These are phyloP conservation scores for Mus spicilegus DNA, from an alignment of 2,113 vertebrate species.

Conservation along the genomic window DNA sequence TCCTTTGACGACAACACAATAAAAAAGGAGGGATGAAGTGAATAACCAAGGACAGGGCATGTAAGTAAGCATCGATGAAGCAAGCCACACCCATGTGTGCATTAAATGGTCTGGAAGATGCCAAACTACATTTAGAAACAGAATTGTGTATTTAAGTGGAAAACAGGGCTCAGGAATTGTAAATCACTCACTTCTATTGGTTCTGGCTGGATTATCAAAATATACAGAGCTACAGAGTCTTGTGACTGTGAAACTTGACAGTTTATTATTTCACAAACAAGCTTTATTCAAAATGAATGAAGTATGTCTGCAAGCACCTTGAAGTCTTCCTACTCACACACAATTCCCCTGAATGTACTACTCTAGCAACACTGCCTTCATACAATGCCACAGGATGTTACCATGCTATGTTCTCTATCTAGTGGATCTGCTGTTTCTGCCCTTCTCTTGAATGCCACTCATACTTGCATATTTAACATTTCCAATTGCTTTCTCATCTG, in stretches of 20 bases:
- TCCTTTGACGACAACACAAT: slow-evolving; percentile 26
- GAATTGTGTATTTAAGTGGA: not conserved
- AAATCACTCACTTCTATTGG: not conserved
- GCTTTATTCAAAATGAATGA: not conserved
- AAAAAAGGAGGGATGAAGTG: not conserved
- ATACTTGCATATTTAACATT: not conserved
- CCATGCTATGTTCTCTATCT: not conserved
- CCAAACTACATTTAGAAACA: not conserved
- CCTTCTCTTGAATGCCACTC: not conserved
- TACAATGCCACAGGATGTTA: not conserved
- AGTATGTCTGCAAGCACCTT: not conserved
- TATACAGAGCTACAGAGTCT: not conserved
- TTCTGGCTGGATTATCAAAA: not conserved
- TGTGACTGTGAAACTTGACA: not conserved
- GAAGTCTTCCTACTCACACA: not conserved
- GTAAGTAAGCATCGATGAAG: not conserved
- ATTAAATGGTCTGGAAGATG: not conserved
- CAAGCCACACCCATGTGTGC: rapidly evolving
- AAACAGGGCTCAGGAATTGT: not conserved
- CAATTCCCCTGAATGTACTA: not conserved
- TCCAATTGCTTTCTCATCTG: not conserved
- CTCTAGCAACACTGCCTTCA: not conserved
- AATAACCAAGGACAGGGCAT: not conserved
- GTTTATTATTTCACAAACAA: not conserved
- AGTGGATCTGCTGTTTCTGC: not conserved